Conservation (phyloP, 2,888 invertebrate species). For the Hypolimnas misippus region DNA sequence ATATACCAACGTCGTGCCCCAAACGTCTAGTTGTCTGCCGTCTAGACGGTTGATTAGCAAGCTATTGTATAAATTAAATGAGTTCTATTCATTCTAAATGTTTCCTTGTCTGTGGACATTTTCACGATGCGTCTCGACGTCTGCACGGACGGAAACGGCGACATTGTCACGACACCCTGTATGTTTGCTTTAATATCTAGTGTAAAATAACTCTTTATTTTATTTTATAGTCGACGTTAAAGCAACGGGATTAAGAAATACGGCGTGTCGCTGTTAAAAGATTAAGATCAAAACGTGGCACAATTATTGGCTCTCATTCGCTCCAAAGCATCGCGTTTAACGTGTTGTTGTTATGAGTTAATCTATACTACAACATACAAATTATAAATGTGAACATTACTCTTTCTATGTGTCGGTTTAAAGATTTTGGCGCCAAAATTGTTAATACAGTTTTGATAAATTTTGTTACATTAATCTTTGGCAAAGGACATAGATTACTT, state of each 20-base stretch:
- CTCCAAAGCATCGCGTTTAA: background rate
- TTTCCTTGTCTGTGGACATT: conserved; percentile 20
- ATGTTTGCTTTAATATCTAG: background rate
- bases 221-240: background rate
- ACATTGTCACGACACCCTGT: conserved; percentile 15
- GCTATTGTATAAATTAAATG: conserved; percentile 31
- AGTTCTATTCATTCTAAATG: conserved; percentile 30
- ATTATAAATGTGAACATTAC: too few species aligned
- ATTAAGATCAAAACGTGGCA: background rate
- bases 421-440: too few species aligned
- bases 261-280: background rate
- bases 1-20: conserved; percentile 10
- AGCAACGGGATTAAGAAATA: background rate
- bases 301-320: background rate
- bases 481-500: too few species aligned
- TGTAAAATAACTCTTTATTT: background rate
- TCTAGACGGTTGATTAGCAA: conserved; percentile 31
- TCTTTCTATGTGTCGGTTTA: too few species aligned
- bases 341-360: too few species aligned
- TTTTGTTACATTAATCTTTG: too few species aligned
- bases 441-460: too few species aligned
- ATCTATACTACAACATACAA: too few species aligned
- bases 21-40: conserved; percentile 24
- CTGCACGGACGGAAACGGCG: conserved; percentile 3
- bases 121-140: background rate